A percentile compares a stretch with the other conserved stretches of the same genome.
These are phyloP conservation scores for Camelus dromedarius DNA, from an alignment of 2,113 vertebrate species.

Conservation along the genomic window DNA sequence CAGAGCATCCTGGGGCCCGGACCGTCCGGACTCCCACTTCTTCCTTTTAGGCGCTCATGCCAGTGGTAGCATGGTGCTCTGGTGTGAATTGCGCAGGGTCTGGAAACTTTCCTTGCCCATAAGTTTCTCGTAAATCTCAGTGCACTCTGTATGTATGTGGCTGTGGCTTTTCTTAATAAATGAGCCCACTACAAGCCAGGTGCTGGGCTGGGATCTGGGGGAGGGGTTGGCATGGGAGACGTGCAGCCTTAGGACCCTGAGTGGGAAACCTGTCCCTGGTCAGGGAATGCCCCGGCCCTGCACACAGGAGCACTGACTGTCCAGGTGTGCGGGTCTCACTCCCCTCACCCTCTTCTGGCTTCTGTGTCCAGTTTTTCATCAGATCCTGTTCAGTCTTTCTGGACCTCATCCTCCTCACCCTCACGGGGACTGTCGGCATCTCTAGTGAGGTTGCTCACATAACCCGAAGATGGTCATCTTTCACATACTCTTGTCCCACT, in stretches of 20 bases:
- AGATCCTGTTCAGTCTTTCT: not conserved
- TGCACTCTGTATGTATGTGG: fast-evolving
- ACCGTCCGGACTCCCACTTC: not conserved
- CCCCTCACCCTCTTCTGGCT: not conserved
- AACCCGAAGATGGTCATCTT: not conserved
- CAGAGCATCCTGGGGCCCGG: not conserved
- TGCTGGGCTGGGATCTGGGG: not conserved
- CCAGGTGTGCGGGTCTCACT: not conserved
- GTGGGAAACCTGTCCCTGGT: not conserved
- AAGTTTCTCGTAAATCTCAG: not conserved
- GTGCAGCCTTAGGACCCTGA: not conserved
- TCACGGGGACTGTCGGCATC: fast-evolving
- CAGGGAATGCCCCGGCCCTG: no score
- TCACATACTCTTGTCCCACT: not conserved
- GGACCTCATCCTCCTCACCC: not conserved
- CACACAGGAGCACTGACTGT: no score
- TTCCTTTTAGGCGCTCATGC: no score
- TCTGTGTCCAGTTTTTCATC: no score
- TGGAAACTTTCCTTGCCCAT: fast-evolving
- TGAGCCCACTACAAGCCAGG: not conserved
- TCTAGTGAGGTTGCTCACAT: not conserved
- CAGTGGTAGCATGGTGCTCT: not conserved
- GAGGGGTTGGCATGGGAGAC: not conserved
- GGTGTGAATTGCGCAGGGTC: not conserved
- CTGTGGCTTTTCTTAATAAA: not conserved